These are phyloP conservation scores for Drosophila bifasciata DNA, from an alignment of 1,140 invertebrate genomes.

Conservation along the genomic window DNA sequence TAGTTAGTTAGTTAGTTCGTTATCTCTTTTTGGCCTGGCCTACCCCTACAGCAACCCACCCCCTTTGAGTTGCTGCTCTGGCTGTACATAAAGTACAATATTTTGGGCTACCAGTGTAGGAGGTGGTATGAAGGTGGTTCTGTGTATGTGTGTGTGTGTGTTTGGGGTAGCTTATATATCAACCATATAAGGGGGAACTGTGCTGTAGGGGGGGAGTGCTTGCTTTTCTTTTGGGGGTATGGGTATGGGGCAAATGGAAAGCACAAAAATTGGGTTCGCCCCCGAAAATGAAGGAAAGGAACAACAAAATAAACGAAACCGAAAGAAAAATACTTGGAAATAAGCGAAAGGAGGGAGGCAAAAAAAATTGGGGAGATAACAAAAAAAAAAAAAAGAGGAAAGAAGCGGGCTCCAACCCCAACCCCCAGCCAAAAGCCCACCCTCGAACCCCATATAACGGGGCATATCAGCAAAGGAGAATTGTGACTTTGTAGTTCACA, in stretches of 20 bases:
- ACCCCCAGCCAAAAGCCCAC: neutral
- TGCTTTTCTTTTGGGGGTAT: constrained; percentile 47
- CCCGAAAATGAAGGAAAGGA: constrained; percentile 68
- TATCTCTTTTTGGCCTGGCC: constrained; percentile 53
- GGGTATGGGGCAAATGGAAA: constrained; percentile 65
- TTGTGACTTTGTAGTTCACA: constrained; percentile 73
- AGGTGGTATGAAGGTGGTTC: too few relatives aligned
- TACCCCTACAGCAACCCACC: constrained; percentile 17
- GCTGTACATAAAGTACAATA: too few relatives aligned
- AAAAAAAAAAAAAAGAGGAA: constrained; percentile 4
- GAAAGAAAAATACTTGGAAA: constrained; percentile 44
- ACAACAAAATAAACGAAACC: constrained; percentile 27
- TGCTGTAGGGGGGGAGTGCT: constrained; percentile 23
- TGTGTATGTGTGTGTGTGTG: too few relatives aligned
- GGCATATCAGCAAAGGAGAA: constrained; percentile 1
- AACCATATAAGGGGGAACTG: constrained; percentile 1
- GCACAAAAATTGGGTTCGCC: constrained; percentile 58
- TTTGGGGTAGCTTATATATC: constrained; percentile 36
- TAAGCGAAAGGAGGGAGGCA: constrained; percentile 33
- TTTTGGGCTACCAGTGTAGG: too few relatives aligned
- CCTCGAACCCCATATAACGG: constrained; percentile 1
- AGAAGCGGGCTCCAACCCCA: constrained; percentile 26
- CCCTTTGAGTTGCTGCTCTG: neutral
- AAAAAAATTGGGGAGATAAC: constrained; percentile 21
- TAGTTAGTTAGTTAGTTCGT: constrained; percentile 79